Evolutionary conservation across 2,113 vertebrate genomes (phyloP).

Genomic region (Calypte anna): DNA sequence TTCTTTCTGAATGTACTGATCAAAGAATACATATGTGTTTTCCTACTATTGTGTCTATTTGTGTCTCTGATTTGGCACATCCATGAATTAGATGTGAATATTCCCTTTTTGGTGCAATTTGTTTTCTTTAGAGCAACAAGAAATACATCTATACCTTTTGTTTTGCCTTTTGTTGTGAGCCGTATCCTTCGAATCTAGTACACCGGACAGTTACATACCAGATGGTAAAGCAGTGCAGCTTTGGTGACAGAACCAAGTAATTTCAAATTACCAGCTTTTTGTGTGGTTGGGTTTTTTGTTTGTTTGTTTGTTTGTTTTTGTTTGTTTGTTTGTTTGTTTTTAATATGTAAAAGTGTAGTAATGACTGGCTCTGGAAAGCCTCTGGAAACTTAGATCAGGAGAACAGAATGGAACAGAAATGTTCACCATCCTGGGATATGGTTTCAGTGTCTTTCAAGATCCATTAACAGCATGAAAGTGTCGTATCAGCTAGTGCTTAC

Average conservation of each 20-base stretch:
- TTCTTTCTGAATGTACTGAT: neutral
- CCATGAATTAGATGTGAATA: neutral
- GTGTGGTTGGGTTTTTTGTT: no score
- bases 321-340: neutral
- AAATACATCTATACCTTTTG: neutral
- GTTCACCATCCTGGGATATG: neutral
- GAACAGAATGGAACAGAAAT: neutral
- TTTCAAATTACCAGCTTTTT: neutral
- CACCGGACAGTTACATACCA: neutral
- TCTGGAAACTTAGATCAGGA: neutral
- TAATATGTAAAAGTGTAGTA: neutral
- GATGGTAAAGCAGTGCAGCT: neutral
- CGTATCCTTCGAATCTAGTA: neutral
- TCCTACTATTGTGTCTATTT: neutral
- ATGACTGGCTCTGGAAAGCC: neutral
- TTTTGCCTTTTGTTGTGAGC: neutral
- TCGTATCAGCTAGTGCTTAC: neutral
- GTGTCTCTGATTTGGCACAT: neutral
- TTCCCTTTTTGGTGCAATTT: neutral
- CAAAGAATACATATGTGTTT: neutral
- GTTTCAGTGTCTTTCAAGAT: neutral
- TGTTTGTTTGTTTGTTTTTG: neutral
- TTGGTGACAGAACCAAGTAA: neutral
- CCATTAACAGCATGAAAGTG: neutral
- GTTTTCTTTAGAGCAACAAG: neutral